Evolutionary conservation across 92 coral and sea anemone genomes (phyloP), one percentile per base, ranked within the genome.

Genomic region (Siderastrea siderea): DNA sequence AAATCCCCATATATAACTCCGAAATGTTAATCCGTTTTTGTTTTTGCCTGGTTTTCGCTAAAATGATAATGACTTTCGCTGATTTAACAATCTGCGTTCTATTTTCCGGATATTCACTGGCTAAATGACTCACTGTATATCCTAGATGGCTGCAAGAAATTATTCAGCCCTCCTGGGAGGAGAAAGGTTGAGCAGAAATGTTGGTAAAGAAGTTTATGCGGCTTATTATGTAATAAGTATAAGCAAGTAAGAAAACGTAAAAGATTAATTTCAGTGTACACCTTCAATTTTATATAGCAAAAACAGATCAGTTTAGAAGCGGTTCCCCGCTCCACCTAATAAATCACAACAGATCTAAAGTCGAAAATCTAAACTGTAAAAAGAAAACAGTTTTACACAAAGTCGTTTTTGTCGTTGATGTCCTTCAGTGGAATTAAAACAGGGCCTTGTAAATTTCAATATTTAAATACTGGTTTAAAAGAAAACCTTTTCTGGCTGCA

Each of bases 401-500:
- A 58, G 19, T 62, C 52, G 58, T 38, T 63, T 26, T 65, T 65
- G 4, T 65, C 38, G 62, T 63, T 79, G 3, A 46, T 2, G 61
- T 48, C 62, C 5, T 49, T 79, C 72, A 65, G 38, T 62, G 61
- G 73, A 47, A 60, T 78, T 78, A 78, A 61, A 78, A 47, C 69
- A 16, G 60, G 6, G 15, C 53, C 70, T 47, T 47, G 49, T 13
- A 77, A 77, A 60, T 63, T 60, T 65, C 38, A 80, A 80, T 80
- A 53, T 52, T 65, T 38, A 66, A 50, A 47, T 19, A 71, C 47
- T 71, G 53, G 55, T 47, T 47, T 61, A 13, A 65, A 64, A 80
- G 63, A 45, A 55, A 68, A n/a, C 73, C 59, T 49, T 47, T 17
- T 15, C 45, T 47, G 66, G 43, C 71, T 78, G 71, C 62, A 78